Conservation (phyloP, 2,797 vertebrate genomes). For the Cercopithecus petaurista region DNA sequence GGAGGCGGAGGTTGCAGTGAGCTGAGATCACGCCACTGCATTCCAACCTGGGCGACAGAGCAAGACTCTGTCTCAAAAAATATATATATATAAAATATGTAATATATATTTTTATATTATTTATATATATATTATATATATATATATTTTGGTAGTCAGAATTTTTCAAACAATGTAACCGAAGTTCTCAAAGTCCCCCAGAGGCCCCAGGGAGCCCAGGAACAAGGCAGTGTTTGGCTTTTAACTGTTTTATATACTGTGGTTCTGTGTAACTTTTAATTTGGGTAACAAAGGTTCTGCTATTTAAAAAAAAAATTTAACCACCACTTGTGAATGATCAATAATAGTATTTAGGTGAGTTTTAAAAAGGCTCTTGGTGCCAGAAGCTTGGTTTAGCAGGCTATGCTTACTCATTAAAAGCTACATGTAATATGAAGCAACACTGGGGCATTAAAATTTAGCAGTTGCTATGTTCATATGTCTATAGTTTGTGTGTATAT, state of each 20-base stretch:
- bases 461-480: slow-evolving; percentile 50
- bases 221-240: slow-evolving; percentile 38
- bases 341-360: background rate
- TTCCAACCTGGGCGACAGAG: background rate
- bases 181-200: background rate
- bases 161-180: slow-evolving; percentile 24
- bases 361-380: slow-evolving; percentile 3
- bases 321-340: slow-evolving; percentile 35
- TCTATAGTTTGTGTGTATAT: slow-evolving; percentile 26
- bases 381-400: background rate
- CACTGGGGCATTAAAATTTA: slow-evolving; percentile 48
- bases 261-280: slow-evolving; percentile 19
- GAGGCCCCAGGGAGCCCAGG: background rate
- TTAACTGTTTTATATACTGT: slow-evolving; percentile 31
- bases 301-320: background rate
- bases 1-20: background rate
- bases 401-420: slow-evolving; percentile 33
- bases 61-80: background rate
- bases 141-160: background rate
- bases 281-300: slow-evolving; percentile 2
- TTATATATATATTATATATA: too few relatives aligned
- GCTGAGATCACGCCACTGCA: background rate
- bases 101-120: too few relatives aligned
- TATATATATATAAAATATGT: too few relatives aligned
- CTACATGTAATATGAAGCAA: slow-evolving; percentile 34